These are phyloP conservation scores for Rhadina sibilatrix DNA, from an alignment of 2,113 vertebrate species.

Conservation along the genomic window DNA sequence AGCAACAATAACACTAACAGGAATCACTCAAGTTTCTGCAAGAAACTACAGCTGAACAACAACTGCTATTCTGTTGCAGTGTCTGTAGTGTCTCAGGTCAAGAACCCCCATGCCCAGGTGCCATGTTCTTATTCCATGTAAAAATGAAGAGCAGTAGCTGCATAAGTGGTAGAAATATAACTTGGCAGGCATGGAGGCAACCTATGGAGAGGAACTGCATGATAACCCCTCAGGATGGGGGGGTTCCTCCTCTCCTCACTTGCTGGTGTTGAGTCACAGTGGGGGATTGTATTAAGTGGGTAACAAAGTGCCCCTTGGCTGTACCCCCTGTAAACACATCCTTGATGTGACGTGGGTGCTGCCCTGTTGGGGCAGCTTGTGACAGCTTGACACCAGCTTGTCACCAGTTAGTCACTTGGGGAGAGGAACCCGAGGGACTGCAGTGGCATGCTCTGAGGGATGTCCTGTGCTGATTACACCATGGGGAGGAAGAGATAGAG, in stretches of 20 bases:
- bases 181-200: rapidly evolving
- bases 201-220: rapidly evolving
- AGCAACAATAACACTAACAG: too few relatives aligned
- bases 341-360: background rate
- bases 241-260: background rate
- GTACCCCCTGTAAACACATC: background rate
- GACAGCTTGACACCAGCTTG: background rate
- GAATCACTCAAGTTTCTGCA: too few relatives aligned
- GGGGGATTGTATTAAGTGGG: background rate
- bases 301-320: background rate
- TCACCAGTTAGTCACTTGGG: background rate
- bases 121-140: background rate
- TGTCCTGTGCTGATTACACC: background rate
- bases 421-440: background rate
- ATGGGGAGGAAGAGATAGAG: background rate
- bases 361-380: background rate
- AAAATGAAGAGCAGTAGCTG: background rate
- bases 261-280: background rate
- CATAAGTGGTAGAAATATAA: background rate
- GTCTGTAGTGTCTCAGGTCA: background rate
- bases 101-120: background rate
- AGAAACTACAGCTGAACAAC: background rate
- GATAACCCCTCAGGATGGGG: background rate
- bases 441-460: background rate
- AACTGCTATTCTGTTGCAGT: background rate